Base-by-base conservation (phyloP, 2,888 invertebrate species). In the Archaeoteleia sp. region DNA sequence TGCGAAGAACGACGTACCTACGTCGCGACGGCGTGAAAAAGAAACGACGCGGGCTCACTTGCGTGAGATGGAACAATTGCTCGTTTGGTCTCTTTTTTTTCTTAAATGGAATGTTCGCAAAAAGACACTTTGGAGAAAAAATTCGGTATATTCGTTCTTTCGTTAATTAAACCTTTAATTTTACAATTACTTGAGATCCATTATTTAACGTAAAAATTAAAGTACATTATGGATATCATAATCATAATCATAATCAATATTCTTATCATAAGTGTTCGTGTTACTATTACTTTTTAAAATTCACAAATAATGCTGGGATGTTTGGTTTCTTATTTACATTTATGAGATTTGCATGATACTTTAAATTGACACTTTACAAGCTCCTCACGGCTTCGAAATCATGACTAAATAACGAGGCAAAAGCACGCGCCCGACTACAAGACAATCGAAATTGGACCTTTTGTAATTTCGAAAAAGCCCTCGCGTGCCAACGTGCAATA, bases 401-500 rank as follows among this genome's bases (percentile, higher is more conserved):
- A 46, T 61, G 62, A 54, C 54, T 49, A 23, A 48, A 29, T 62
- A 68, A 68, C 68, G 49, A 68, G 68, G 60, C 15, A 42, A 20
- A 55, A 40, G 63, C 60, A 60, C 68, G 63, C 63, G 63, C 54
- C 48, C 40, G 58, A 39, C 37, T 45, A 29, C 54, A 51, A 20
- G 29, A 53, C 61, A 61, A 55, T 51, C 57, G 57, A 30, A 49
- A 32, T 34, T 54, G 9, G 43, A 13, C 23, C 61, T 61, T 67
- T 67, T 61, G 67, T 51, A 55, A 55, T 69, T 65, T 65, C 25
- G 62, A 58, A 67, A 51, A 67, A 51, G 55, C 39, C 53, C 17
- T 68, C 8, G 67, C 67, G 63, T 69, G 60, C 61, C 27, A 45
- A 10, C 14, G 13, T 35, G 58, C 53, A 60, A 55, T 55, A 60